Evolutionary conservation across 2,888 invertebrate species (phyloP), one percentile per base, ranked within the genome.

Genomic region (Neoascia interrupta): DNA sequence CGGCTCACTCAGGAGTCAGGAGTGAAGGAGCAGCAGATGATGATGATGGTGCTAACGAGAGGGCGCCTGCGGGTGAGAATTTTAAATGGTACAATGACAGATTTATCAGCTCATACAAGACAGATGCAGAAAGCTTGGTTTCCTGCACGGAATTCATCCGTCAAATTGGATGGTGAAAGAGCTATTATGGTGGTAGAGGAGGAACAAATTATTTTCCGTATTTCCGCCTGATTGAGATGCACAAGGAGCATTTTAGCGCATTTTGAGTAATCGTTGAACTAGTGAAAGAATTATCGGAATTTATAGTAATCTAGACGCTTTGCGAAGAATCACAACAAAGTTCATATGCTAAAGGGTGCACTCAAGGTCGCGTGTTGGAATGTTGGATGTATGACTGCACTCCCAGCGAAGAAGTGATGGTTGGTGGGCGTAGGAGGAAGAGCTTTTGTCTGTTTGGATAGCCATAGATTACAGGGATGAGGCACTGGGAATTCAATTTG

Each of bases 11-110:
- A n/a, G n/a, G n/a, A 15, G 19, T 37, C 11, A 13, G 31, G 11
- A 41, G 21, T 19, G 36, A 31, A n/a, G n/a, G 36, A 15, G 49
- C 15, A 39, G 60, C 18, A 10, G 58, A 39, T 60, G 66, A 53
- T 60, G 76, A 73, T 72, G 64, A 36, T 39, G 53, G 79, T 73
- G 73, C 68, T 79, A 79, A 79, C 79, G 79, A 79, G 79, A 73
- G 79, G 79, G 79, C 79, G 72, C 76, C 72, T 72, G n/a, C n/a
- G 72, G 76, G 72, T 72, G 76, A 64, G 58, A 47, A n/a, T n/a
- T 64, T 66, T 73, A 79, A 79, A 79, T 79, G 79, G 66, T 56
- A 54, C 61, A 79, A 18, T 79, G 79, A 79, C 79, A 79, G 79
- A 79, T 79, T 79, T 73, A 79, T 79, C 79, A 79, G 73, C 54